Evolutionary conservation across 2,888 invertebrate genomes (phyloP).

Genomic region (Drosophila anomalata): DNA sequence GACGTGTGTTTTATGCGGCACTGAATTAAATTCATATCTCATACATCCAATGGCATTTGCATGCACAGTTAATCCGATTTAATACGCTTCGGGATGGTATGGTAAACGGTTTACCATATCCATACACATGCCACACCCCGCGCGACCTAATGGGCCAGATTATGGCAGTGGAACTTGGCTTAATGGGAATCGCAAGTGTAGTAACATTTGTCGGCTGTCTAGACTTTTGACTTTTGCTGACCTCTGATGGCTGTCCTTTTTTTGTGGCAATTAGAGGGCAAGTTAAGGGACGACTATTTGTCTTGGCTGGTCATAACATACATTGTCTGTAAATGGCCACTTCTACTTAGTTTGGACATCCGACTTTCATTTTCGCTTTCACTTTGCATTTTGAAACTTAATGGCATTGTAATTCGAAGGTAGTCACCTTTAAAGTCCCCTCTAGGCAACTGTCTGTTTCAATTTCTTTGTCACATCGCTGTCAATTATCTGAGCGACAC

Average conservation of each 20-base stretch:
- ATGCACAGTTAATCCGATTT: conserved; percentile 36
- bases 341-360: not conserved
- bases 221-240: conserved; percentile 45
- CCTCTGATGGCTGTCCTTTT: conserved; percentile 16
- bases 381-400: not conserved
- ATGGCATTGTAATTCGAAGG: conserved; percentile 18
- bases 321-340: conserved; percentile 16
- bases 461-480: conserved; percentile 63
- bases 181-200: conserved; percentile 16
- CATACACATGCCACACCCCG: conserved; percentile 5
- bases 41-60: conserved; percentile 14
- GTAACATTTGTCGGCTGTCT: conserved; percentile 43
- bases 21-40: conserved; percentile 41
- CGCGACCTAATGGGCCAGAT: conserved; percentile 18
- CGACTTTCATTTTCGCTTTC: conserved; percentile 6
- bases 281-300: conserved; percentile 17
- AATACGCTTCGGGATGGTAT: not conserved
- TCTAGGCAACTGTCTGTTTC: conserved; percentile 53
- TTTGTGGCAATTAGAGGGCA: conserved; percentile 28
- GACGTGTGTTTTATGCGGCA: conserved; percentile 51
- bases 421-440: conserved; percentile 30
- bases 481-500: conserved; percentile 73
- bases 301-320: conserved; percentile 25
- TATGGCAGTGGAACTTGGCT: conserved; percentile 20
- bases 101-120: conserved; percentile 25